These are phyloP conservation scores for Myzus persicae DNA, from an alignment of 1,140 invertebrate species.

Conservation along the genomic window DNA sequence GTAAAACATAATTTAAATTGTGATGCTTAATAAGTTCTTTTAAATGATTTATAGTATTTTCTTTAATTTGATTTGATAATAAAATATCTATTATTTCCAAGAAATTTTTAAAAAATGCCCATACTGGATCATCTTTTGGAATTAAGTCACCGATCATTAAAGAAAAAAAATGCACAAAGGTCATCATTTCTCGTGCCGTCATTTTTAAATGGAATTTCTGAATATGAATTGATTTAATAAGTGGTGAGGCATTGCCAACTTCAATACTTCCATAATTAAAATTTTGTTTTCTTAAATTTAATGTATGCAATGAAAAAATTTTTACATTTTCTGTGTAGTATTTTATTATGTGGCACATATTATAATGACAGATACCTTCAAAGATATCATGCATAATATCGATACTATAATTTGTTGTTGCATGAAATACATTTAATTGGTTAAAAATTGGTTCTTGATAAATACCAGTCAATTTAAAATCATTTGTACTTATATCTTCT, in stretches of 20 bases:
- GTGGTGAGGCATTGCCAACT: background rate
- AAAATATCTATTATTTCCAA: background rate
- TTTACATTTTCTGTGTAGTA: background rate
- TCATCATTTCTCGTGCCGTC: background rate
- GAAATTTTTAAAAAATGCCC: background rate
- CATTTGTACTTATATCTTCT: background rate
- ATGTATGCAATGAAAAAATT: background rate
- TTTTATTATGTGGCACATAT: background rate
- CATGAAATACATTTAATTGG: background rate
- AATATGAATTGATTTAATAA: background rate
- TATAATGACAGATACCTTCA: background rate
- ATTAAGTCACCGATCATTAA: background rate
- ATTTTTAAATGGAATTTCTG: conserved; percentile 7
- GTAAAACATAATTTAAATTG: background rate
- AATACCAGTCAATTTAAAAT: background rate
- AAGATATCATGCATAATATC: background rate
- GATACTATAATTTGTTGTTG: background rate
- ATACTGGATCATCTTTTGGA: background rate
- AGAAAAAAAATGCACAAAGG: background rate
- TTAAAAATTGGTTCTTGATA: background rate
- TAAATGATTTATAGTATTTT: background rate
- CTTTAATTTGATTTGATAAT: background rate
- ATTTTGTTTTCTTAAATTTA: background rate
- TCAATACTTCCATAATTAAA: background rate
- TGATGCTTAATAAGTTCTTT: background rate